Base-by-base conservation (phyloP, 2,113 vertebrate species). In the Zapus hudsonius region DNA sequence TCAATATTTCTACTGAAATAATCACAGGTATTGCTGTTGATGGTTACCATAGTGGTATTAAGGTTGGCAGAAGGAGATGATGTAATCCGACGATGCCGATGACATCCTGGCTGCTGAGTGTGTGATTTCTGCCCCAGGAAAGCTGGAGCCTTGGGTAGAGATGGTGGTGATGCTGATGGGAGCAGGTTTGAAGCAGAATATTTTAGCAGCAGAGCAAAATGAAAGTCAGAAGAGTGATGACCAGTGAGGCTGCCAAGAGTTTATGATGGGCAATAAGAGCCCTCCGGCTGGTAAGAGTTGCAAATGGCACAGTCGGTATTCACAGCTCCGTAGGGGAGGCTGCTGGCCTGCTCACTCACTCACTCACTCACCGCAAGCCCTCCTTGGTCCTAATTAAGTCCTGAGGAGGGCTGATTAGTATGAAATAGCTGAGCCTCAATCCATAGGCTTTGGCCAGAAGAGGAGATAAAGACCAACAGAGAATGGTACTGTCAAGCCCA, bases 21-120 rank as follows among this genome's bases (percentile, higher is more conserved):
- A 98, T 97, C 97, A 92, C 87, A 94, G 96, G 94, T 96, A 97
- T 98, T 98, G 98, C 97, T 96, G 97, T 96, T 98, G 98, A 98
- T 98, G 96, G 98, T 97, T 98, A 95, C 98, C 98, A 97, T 98
- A 98, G 98, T 96, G 97, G 98, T 98, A 98, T 98, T 98, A 98
- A 98, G 98, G 96, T 94, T 98, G 98, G 98, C 98, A 98, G 98
- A 98, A 98, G 98, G 98, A 98, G 98, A 98, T 98, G 98, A 97
- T 98, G 98, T 98, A 97, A 98, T 98, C 98, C 97, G 81, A 66
- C 95, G 80, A 74, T n/a, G 69, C 95, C 96, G 97, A 98, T 98
- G 97, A 98, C 97, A 98, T 95, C 87, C 95, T 72, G 95, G 85
- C 84, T 98, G 98, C 98, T 98, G 98, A 98, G 96, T 98, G 97